phyloP scores from a whole-genome alignment of 1,140 invertebrate species.

The Cylas formicarius region DNA sequence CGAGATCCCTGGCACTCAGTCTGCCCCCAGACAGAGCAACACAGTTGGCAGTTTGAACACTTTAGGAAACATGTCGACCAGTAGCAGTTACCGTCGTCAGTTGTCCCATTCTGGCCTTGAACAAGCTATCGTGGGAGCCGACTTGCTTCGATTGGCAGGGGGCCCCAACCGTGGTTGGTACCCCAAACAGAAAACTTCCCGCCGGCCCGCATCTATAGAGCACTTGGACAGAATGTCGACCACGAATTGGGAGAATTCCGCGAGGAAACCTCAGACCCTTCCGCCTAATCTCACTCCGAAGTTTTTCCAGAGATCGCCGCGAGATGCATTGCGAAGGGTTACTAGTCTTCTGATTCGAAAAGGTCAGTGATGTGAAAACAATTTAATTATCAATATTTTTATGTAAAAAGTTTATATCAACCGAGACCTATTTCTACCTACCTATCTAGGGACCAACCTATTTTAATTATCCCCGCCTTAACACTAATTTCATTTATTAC shows the following conservation, averaged over 20 bases:
- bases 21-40: conserved; percentile 52
- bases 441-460: no score
- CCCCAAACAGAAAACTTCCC: conserved; percentile 60
- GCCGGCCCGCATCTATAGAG: conserved; percentile 73
- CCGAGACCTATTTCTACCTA: no score
- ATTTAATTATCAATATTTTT: conserved; percentile 1
- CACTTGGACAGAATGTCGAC: conserved; percentile 66
- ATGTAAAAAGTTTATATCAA: no score
- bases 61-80: conserved; percentile 38
- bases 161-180: conserved; percentile 79
- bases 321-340: conserved; percentile 74
- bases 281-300: conserved; percentile 78
- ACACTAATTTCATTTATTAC: no score
- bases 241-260: conserved; percentile 44
- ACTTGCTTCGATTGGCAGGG: conserved; percentile 65
- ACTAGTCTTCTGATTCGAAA: conserved; percentile 80
- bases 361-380: conserved; percentile 55
- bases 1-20: conserved; percentile 44
- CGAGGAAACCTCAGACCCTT: conserved; percentile 66
- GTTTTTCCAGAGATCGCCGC: conserved; percentile 77
- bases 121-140: conserved; percentile 60
- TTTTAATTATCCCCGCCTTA: no score
- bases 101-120: conserved; percentile 31
- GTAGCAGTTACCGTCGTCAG: conserved; percentile 29
- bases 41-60: conserved; percentile 54